Evolutionary conservation across 2,888 invertebrate genomes (phyloP).

Genomic region (Epistrophe grossulariae): DNA sequence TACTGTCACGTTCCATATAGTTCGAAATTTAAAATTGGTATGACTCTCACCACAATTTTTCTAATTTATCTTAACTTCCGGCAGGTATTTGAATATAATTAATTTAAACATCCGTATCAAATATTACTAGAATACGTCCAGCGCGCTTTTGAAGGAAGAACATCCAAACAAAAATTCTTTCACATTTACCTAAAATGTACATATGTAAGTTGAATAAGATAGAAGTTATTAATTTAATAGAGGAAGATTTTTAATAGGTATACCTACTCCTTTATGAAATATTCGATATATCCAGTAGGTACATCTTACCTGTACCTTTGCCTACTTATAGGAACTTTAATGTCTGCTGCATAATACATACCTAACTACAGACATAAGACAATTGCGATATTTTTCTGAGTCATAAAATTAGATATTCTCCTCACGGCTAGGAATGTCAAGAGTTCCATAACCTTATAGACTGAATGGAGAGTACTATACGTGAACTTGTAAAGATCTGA

Average conservation of each 20-base stretch:
- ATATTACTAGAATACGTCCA: too few relatives aligned
- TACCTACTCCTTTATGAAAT: not conserved
- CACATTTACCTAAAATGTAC: not conserved
- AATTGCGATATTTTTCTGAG: not conserved
- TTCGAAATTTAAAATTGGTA: too few relatives aligned
- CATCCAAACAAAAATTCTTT: not conserved
- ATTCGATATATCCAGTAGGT: not conserved
- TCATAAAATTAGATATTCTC: conserved; percentile 12
- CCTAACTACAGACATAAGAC: not conserved
- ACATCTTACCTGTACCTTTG: not conserved
- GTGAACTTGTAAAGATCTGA: conserved; percentile 18
- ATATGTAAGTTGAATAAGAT: too few relatives aligned
- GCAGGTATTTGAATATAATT: too few relatives aligned
- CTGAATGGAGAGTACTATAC: not conserved
- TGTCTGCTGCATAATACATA: not conserved
- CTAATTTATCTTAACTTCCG: too few relatives aligned
- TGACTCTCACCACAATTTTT: too few relatives aligned
- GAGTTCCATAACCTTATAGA: conserved; percentile 13
- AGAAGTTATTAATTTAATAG: too few relatives aligned
- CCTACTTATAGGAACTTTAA: not conserved
- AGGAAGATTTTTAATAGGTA: too few relatives aligned
- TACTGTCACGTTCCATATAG: too few relatives aligned
- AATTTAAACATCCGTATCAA: too few relatives aligned
- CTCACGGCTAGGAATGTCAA: conserved; percentile 13
- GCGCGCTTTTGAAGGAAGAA: too few relatives aligned